Conservation (phyloP, 2,113 vertebrate genomes). For the Phalacrocorax pelagicus region DNA sequence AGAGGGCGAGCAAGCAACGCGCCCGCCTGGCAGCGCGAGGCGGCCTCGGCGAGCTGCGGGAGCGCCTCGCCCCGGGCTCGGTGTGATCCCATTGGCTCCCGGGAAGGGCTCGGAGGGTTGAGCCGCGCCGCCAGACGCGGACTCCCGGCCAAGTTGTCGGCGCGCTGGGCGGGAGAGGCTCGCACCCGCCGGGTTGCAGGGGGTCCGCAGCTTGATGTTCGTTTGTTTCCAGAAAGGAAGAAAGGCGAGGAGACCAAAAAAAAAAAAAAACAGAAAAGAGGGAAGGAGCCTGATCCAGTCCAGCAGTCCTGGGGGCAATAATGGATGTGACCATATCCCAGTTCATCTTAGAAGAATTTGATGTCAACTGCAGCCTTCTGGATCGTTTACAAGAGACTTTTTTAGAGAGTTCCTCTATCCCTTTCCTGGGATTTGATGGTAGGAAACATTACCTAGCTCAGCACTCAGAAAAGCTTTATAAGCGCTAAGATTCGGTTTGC, state of each 20-base stretch:
- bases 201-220: neutral
- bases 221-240: neutral
- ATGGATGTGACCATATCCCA: slow-evolving; percentile 86
- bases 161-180: neutral
- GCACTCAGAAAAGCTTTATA: neutral
- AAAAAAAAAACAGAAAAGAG: neutral
- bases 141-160: slow-evolving; percentile 34
- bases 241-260: neutral
- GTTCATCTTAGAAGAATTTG: slow-evolving; percentile 85
- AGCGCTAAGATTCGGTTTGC: neutral
- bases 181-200: neutral
- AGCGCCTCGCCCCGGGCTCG: slow-evolving; percentile 13
- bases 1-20: neutral
- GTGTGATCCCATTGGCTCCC: slow-evolving; percentile 50
- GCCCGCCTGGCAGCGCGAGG: neutral
- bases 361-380: slow-evolving; percentile 90
- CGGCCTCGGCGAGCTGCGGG: slow-evolving; percentile 9
- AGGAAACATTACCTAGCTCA: slow-evolving; percentile 46
- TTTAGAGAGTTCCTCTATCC: slow-evolving; percentile 78
- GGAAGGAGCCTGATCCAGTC: neutral
- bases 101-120: neutral
- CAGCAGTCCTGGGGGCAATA: neutral
- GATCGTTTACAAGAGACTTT: slow-evolving; percentile 83
- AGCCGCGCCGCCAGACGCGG: neutral
- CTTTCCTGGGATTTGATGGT: slow-evolving; percentile 83